Evolutionary conservation across 2,113 vertebrate species (phyloP).

Genomic region (Spizaetus ornatus): DNA sequence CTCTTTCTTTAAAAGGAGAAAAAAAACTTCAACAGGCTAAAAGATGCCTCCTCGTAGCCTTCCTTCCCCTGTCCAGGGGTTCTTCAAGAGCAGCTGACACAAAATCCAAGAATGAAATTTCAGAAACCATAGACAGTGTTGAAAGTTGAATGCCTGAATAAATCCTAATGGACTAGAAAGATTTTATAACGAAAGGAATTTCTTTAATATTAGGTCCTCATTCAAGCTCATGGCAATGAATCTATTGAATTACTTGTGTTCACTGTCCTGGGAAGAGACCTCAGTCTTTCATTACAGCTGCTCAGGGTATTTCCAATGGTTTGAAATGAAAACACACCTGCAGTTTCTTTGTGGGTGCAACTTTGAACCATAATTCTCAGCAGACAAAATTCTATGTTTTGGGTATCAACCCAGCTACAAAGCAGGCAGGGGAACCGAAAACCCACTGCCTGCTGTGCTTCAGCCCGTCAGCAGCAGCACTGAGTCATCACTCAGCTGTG

Average conservation of each 20-base stretch:
- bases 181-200: neutral
- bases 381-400: neutral
- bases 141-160: neutral
- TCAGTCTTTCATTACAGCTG: neutral
- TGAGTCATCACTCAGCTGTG: fast-evolving
- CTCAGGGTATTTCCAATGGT: neutral
- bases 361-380: neutral
- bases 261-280: neutral
- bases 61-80: neutral
- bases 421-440: neutral
- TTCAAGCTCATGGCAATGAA: neutral
- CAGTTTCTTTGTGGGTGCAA: neutral
- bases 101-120: neutral
- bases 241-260: neutral
- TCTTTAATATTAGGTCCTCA: neutral
- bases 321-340: neutral
- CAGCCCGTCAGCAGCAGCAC: neutral
- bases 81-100: neutral
- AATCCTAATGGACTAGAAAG: neutral
- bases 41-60: neutral
- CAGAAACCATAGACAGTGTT: neutral
- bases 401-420: neutral
- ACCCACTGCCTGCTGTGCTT: neutral
- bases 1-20: neutral
- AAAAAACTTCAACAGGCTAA: neutral